Base-by-base conservation (phyloP, 2,113 vertebrate genomes). In the Lipotes vexillifer region DNA sequence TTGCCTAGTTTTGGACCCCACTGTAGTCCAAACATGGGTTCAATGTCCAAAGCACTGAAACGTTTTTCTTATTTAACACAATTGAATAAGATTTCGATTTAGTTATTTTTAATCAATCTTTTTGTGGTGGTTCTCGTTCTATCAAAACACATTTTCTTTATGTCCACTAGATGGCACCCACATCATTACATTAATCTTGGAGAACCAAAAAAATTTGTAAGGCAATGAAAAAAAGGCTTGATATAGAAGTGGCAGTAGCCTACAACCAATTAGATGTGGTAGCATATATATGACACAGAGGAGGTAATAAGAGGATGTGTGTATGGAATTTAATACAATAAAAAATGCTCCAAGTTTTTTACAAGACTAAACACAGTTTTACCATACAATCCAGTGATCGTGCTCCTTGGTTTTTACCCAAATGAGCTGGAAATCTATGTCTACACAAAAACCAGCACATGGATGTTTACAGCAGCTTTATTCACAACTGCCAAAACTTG, bases 111-210 rank as follows among this genome's bases (percentile, higher is more conserved):
- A 21, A 52, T 52, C 36, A 63, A 38, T 95, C n/a, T 52, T 68
- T 94, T 57, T 36, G 29, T n/a, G 20, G 44, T 71, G 13, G 63
- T n/a, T 77, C 88, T 65, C 13, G 55, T 29, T 77, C 88, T 65
- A 72, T 66, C 49, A 72, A 78, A 83, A 88, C 11, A 23, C 15
- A 61, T 88, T 91, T 46, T 92, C 33, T 33, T 66, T 31, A 33
- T 23, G 18, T 71, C 71, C 94, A 88, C 77, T 85, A 93, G 90
- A 88, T 81, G 87, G 59, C 82, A 59, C 63, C 41, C 13, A n/a
- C 4, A 44, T 84, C 74, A 46, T 20, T 29, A n/a, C 36, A 66
- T 29, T 68, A 41, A 55, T 65, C 15, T 31, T 41, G 38, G 59
- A 18, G 13, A 89, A 52, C 29, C 5, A 61, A 4, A 29, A 38